Percentiles rank a stretch among this genome's conserved stretches.
Evolutionary conservation across 2,888 invertebrate genomes (phyloP).

Genomic region (Diarsia brunnea): DNA sequence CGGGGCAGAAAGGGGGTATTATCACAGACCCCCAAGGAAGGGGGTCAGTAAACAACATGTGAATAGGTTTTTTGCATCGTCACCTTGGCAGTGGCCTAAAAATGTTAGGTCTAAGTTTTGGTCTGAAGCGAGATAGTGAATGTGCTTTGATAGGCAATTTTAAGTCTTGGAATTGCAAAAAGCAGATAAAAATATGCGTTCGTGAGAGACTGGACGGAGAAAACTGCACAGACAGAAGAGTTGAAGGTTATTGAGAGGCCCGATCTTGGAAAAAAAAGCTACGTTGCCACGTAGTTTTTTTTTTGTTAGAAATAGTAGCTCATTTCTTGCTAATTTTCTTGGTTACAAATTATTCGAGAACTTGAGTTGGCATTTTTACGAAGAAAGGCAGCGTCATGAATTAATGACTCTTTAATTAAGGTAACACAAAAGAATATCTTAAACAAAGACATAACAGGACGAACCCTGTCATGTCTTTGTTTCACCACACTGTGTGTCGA

Average conservation of each 20-base stretch:
- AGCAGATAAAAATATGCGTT: too few species aligned
- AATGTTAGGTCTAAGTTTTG: conserved; percentile 23
- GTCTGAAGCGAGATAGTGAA: conserved; percentile 36
- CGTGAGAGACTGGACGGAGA: too few species aligned
- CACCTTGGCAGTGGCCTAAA: conserved; percentile 67
- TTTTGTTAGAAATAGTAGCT: too few species aligned
- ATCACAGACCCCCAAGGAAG: conserved; percentile 38
- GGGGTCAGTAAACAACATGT: conserved; percentile 62
- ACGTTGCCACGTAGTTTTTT: too few species aligned
- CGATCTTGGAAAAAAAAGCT: too few species aligned
- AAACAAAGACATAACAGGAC: too few species aligned
- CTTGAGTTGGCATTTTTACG: not conserved
- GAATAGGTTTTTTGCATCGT: conserved; percentile 71
- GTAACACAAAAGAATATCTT: not conserved
- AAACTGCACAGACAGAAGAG: too few species aligned
- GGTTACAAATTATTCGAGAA: not conserved
- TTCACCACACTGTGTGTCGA: too few species aligned
- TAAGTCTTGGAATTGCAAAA: too few species aligned
- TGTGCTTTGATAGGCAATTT: not conserved
- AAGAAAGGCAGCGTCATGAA: not conserved
- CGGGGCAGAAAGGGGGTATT: conserved; percentile 42
- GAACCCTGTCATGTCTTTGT: too few species aligned
- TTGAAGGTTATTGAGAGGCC: too few species aligned
- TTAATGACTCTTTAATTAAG: not conserved
- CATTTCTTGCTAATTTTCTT: not conserved